Conservation (phyloP, 2,888 invertebrate genomes). For the Mimumesa dahlbomi region DNA sequence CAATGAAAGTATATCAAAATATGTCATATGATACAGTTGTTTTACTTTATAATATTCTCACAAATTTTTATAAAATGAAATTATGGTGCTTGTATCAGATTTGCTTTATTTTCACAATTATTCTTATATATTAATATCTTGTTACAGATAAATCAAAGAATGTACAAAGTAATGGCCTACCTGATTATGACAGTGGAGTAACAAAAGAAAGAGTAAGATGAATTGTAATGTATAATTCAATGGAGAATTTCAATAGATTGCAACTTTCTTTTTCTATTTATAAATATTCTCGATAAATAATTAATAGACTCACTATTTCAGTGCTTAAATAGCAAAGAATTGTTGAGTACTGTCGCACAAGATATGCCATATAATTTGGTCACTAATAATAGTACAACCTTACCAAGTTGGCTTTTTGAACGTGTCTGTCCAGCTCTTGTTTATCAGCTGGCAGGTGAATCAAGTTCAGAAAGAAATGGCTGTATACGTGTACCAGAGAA, state of each 20-base stretch:
- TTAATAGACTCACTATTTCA: constrained; percentile 53
- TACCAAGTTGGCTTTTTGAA: constrained; percentile 79
- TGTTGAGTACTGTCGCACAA: constrained; percentile 70
- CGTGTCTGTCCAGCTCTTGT: constrained; percentile 86
- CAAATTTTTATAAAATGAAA: too few species aligned
- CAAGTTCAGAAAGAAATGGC: constrained; percentile 82
- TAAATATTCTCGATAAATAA: constrained; percentile 25
- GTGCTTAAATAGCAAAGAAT: constrained; percentile 76
- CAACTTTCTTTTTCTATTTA: constrained; percentile 8
- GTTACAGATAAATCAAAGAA: constrained; percentile 51
- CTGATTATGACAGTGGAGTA: constrained; percentile 38
- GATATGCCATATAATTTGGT: constrained; percentile 63
- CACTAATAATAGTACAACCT: constrained; percentile 68
- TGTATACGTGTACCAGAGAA: constrained; percentile 80
- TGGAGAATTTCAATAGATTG: neutral
- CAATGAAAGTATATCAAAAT: constrained; percentile 3
- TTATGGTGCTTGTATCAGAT: too few species aligned
- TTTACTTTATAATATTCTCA: too few species aligned
- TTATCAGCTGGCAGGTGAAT: constrained; percentile 84
- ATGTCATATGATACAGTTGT: neutral
- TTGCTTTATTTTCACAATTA: constrained; percentile 7
- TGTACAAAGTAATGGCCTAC: constrained; percentile 55
- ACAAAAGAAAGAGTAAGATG: constrained; percentile 54
- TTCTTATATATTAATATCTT: constrained; percentile 7
- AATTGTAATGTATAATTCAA: constrained; percentile 9